phyloP scores from a whole-genome alignment of 2,888 invertebrate genomes.

The Chydorus sphaericus region DNA sequence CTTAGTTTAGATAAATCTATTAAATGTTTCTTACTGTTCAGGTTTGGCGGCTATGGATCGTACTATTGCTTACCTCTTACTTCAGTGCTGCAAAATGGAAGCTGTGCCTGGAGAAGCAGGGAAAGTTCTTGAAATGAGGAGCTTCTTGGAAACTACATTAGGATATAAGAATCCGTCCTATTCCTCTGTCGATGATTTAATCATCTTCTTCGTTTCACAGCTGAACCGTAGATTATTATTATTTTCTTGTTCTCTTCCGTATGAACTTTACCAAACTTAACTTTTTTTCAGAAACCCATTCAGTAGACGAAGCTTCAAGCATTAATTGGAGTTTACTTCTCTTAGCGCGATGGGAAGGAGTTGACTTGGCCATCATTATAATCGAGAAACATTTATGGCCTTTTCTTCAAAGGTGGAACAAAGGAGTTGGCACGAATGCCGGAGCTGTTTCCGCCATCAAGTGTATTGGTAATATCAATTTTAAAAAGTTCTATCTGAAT shows the following conservation, averaged over 20 bases:
- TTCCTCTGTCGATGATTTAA: background rate
- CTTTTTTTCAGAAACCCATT: constrained; percentile 4
- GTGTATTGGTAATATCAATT: constrained; percentile 5
- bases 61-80: constrained; percentile 7
- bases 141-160: constrained; percentile 6
- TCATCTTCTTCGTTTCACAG: background rate
- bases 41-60: constrained; percentile 2
- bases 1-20: too few relatives aligned
- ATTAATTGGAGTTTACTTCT: constrained; percentile 3
- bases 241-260: background rate
- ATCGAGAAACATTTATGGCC: constrained; percentile 12
- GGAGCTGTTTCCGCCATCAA: constrained; percentile 5
- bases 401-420: constrained; percentile 12
- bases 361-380: background rate
- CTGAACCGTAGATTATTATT: constrained; percentile 4
- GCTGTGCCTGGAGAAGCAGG: constrained; percentile 10
- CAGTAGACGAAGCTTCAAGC: constrained; percentile 8
- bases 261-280: too few relatives aligned
- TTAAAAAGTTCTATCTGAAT: background rate
- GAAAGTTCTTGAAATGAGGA: constrained; percentile 5
- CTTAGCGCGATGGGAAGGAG: constrained; percentile 10
- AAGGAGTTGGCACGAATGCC: constrained; percentile 8
- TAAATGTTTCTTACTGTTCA: too few relatives aligned
- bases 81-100: constrained; percentile 1
- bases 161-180: background rate